Evolutionary conservation across 2,888 invertebrate genomes (phyloP).

Genomic region (Sisyra terminalis): DNA sequence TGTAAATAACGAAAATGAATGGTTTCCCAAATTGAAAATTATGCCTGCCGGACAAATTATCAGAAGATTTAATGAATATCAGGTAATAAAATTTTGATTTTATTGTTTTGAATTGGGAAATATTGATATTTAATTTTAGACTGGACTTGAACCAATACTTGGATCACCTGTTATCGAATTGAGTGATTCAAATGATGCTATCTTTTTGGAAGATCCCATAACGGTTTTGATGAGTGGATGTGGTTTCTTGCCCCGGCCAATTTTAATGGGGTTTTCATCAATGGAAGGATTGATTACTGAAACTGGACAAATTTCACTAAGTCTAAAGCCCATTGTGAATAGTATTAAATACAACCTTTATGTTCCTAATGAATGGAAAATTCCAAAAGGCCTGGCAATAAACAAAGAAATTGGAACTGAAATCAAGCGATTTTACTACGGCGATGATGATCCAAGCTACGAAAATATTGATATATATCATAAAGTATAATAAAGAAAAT

Average conservation of each 20-base stretch:
- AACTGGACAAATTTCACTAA: slow-evolving; percentile 1
- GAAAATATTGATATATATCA: not conserved
- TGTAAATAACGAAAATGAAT: not conserved
- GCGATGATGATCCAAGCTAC: not conserved
- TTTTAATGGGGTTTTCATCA: not conserved
- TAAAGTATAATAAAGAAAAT: not conserved
- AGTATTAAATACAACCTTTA: not conserved
- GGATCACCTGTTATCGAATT: slow-evolving; percentile 1
- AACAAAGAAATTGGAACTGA: slow-evolving; percentile 3
- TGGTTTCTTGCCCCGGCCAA: not conserved
- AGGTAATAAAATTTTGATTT: not conserved
- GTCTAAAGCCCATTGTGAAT: not conserved
- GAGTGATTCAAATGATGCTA: not conserved
- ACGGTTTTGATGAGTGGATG: not conserved
- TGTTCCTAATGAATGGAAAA: not conserved
- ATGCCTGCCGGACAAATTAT: not conserved
- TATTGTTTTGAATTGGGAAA: not conserved
- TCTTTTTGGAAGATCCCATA: not conserved
- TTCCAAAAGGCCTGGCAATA: not conserved
- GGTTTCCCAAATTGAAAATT: not conserved
- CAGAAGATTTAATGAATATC: not conserved
- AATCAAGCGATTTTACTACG: slow-evolving; percentile 4
- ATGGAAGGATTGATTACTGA: not conserved
- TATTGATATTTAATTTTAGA: not conserved
- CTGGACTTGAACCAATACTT: not conserved